These are phyloP conservation scores for Boleophthalmus pectinirostris DNA, from an alignment of 2,113 vertebrate genomes.

Conservation along the genomic window DNA sequence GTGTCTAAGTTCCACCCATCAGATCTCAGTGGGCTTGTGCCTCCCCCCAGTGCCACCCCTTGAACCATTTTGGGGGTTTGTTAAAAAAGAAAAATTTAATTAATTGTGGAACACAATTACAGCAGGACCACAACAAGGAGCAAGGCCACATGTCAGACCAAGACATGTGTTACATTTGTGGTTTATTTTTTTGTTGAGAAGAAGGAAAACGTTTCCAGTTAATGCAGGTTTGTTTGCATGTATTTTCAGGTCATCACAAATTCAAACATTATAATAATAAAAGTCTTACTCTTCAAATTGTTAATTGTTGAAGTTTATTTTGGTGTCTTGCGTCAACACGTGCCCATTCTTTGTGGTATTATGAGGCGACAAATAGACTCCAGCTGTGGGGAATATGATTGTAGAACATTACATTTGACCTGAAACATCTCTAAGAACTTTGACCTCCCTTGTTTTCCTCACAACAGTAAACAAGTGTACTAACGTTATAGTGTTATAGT, in stretches of 20 bases:
- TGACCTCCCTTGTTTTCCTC: neutral
- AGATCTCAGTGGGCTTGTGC: slow-evolving; percentile 1
- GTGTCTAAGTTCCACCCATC: slow-evolving; percentile 6
- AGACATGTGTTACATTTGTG: slow-evolving; percentile 4
- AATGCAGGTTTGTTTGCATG: neutral
- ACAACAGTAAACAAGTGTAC: no score
- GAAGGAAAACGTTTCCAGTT: neutral
- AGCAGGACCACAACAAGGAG: slow-evolving; percentile 31
- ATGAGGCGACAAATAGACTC: slow-evolving; percentile 1
- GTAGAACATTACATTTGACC: slow-evolving; percentile 7
- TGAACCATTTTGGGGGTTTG: no score
- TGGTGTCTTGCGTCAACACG: neutral
- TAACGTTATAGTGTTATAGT: no score
- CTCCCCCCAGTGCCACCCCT: no score
- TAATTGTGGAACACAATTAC: slow-evolving; percentile 44
- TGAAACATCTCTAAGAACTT: slow-evolving; percentile 12
- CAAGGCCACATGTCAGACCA: slow-evolving; percentile 61
- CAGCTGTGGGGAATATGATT: slow-evolving; percentile 5
- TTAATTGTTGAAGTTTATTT: neutral
- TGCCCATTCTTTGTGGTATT: neutral
- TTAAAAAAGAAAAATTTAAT: slow-evolving; percentile 1
- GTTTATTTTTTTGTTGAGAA: slow-evolving; percentile 29
- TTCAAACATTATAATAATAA: neutral
- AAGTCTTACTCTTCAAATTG: neutral
- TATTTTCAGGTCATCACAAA: neutral